Base-by-base conservation (phyloP, 2,888 invertebrate genomes). In the Bombylius discolor region DNA sequence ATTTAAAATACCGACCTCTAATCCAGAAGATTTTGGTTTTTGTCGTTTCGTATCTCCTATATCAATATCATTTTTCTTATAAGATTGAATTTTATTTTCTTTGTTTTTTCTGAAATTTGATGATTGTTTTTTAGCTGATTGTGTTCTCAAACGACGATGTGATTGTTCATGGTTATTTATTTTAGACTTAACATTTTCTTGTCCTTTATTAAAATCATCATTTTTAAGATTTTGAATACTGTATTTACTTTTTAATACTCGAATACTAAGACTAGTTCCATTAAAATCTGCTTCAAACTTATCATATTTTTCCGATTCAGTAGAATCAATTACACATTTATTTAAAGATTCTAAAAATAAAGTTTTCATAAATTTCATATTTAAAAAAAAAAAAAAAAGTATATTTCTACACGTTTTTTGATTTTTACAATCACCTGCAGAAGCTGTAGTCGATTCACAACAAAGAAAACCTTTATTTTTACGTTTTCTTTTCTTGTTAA, bases 211-310 rank as follows among this genome's bases (percentile, higher is more conserved):
- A 1, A n/a, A 1, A 44, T 44, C 44, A 44, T 44, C 5, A n/a
- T 13, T 3, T 44, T 44, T 5, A 12, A 45, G 7, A 42, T 42
- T 42, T 42, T 42, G 11, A 11, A 42, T 42, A 11, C 4, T 61
- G 58, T 73, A 70, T 1, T 66, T 68, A 33, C 71, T 67, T 62
- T 72, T 74, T 4, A 69, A 63, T 5, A 73, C 70, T 0, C 73
- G 68, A 53, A 73, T 68, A 14, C 65, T 68, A 5, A 73, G 61
- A 13, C 70, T 69, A 55, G 71, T 73, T 47, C 73, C 74, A 62
- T 71, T 71, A 3, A 71, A 62, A 51, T 67, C 66, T 1, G 73
- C 74, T 60, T 73, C 71, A 56, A 74, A 73, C 58, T 71, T 71
- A 47, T 73, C 72, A 49, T 70, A 73, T 5, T 68, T 69, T 14